A percentile compares a stretch with the other conserved stretches of the same genome.
Conservation (phyloP, 2,888 invertebrate species). For the Dendrolimus houi region DNA sequence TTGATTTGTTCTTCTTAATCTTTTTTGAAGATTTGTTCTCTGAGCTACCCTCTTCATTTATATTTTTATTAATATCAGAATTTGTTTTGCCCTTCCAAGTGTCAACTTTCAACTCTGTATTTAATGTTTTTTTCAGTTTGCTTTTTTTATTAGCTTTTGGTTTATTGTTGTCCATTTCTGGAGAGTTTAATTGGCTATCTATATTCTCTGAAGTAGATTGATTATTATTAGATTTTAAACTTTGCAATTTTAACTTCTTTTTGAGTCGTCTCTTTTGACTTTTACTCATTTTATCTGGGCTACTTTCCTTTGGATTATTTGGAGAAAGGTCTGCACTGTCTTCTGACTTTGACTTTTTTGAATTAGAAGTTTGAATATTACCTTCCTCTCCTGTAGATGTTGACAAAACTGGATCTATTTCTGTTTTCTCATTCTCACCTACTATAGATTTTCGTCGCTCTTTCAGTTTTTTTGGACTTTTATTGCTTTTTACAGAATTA, state of each 20-base stretch:
- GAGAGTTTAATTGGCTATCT: neutral
- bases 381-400: constrained; percentile 5
- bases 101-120: neutral
- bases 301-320: neutral
- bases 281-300: constrained; percentile 3
- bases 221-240: neutral
- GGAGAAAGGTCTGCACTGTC: neutral
- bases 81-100: no score
- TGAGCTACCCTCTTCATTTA: no score
- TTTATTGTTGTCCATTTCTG: neutral
- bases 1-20: no score
- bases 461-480: constrained; percentile 20
- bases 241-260: neutral
- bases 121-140: constrained; percentile 4
- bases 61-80: no score
- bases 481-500: constrained; percentile 2
- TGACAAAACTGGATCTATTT: no score
- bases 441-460: constrained; percentile 15
- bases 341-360: constrained; percentile 2
- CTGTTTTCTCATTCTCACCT: constrained; percentile 1
- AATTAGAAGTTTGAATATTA: constrained; percentile 2
- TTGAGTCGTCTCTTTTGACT: constrained; percentile 8
- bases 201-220: neutral
- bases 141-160: constrained; percentile 3
- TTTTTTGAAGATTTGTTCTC: no score